phyloP scores from a whole-genome alignment of 2,888 invertebrate species.

The Drosophila mulleri region DNA sequence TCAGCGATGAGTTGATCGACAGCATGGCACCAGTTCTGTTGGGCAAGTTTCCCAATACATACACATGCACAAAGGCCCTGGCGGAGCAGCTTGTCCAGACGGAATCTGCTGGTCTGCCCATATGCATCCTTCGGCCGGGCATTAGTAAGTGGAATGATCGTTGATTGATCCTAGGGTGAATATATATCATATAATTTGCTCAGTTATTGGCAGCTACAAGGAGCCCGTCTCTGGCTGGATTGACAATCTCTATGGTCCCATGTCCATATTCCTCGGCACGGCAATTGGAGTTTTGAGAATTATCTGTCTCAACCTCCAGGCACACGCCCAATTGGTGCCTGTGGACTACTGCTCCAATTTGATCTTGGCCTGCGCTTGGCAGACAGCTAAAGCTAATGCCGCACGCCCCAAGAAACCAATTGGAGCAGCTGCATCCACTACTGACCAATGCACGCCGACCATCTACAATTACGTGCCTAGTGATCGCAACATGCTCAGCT shows the following conservation, averaged over 20 bases:
- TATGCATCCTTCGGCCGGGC: conserved; percentile 90
- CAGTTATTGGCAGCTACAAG: conserved; percentile 83
- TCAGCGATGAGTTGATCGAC: conserved; percentile 83
- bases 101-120: conserved; percentile 87
- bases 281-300: conserved; percentile 87
- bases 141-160: conserved; percentile 85
- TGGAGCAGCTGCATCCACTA: conserved; percentile 5
- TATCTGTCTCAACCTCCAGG: conserved; percentile 74
- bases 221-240: conserved; percentile 89
- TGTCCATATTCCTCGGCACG: conserved; percentile 85
- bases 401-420: conserved; percentile 26
- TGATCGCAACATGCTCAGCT: conserved; percentile 91
- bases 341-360: conserved; percentile 85
- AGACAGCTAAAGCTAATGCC: conserved; percentile 74
- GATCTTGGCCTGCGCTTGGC: conserved; percentile 85
- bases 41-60: conserved; percentile 88
- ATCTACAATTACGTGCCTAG: conserved; percentile 94
- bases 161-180: neutral
- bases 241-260: conserved; percentile 89
- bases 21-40: conserved; percentile 73
- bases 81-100: conserved; percentile 88
- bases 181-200: neutral
- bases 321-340: conserved; percentile 85
- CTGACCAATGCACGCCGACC: neutral
- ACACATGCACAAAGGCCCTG: conserved; percentile 90